Conservation (phyloP, 2,797 vertebrate genomes). For the Megaceryle alcyon region DNA sequence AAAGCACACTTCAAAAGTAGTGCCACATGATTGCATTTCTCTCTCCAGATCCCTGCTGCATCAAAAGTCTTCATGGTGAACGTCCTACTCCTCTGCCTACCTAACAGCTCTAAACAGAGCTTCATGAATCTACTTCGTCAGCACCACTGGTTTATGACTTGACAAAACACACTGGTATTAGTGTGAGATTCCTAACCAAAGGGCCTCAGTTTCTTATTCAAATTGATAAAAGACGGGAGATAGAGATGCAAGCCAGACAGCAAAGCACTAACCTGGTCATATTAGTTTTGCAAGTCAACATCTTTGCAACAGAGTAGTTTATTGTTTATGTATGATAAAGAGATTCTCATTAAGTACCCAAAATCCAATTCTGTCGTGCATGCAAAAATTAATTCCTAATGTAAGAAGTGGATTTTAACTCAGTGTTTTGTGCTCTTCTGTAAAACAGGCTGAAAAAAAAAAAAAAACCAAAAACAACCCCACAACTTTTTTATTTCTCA, state of each 20-base stretch:
- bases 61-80: not conserved
- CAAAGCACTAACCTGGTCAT: not conserved
- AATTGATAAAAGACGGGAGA: not conserved
- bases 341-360: not conserved
- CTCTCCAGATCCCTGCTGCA: not conserved
- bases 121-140: not conserved
- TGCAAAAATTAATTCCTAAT: constrained; percentile 23
- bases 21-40: not conserved
- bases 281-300: not conserved
- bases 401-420: constrained; percentile 26
- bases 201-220: fast-evolving
- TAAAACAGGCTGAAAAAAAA: not conserved
- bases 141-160: not conserved
- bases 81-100: not conserved
- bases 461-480: not conserved
- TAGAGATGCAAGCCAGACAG: not conserved
- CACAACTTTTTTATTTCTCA: not conserved
- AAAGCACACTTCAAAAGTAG: not conserved
- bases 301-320: not conserved
- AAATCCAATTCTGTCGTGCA: not conserved
- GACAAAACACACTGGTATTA: not conserved
- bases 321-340: not conserved
- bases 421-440: not conserved
- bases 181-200: not conserved
- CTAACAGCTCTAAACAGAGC: not conserved